These are phyloP conservation scores for Carterocephalus palaemon DNA, from an alignment of 2,888 invertebrate species.

Conservation along the genomic window DNA sequence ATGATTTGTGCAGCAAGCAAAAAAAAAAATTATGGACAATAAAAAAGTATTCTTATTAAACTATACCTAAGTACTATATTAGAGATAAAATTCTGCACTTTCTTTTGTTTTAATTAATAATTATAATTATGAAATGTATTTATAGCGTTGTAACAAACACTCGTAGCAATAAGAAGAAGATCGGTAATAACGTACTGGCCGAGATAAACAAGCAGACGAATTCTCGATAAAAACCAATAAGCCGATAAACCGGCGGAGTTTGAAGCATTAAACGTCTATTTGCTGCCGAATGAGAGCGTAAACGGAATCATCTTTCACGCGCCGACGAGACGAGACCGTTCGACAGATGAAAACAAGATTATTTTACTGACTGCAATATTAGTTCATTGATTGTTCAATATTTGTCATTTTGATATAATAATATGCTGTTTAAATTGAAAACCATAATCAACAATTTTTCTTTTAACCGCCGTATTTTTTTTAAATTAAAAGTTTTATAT, in stretches of 20 bases:
- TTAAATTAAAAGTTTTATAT: no score
- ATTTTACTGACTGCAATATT: constrained; percentile 42
- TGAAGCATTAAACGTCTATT: constrained; percentile 47
- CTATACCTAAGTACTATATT: no score
- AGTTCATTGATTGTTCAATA: background rate
- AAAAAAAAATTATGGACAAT: no score
- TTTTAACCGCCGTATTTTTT: no score
- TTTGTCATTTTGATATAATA: background rate
- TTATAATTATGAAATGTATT: no score
- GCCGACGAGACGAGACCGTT: constrained; percentile 31
- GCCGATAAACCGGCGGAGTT: constrained; percentile 49
- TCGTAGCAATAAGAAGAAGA: constrained; percentile 37
- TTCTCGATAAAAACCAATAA: constrained; percentile 63
- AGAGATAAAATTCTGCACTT: background rate
- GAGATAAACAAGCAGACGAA: constrained; percentile 57
- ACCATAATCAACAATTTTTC: no score
- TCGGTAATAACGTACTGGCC: constrained; percentile 50
- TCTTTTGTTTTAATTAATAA: no score
- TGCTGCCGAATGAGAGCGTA: constrained; percentile 48
- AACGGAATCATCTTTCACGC: constrained; percentile 51
- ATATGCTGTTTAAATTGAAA: background rate
- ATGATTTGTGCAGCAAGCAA: no score
- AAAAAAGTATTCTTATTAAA: no score
- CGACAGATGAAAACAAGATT: constrained; percentile 43
- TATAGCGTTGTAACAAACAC: constrained; percentile 4